phyloP scores from a whole-genome alignment of 2,888 invertebrate genomes.

The Caenorhabditis sp. region DNA sequence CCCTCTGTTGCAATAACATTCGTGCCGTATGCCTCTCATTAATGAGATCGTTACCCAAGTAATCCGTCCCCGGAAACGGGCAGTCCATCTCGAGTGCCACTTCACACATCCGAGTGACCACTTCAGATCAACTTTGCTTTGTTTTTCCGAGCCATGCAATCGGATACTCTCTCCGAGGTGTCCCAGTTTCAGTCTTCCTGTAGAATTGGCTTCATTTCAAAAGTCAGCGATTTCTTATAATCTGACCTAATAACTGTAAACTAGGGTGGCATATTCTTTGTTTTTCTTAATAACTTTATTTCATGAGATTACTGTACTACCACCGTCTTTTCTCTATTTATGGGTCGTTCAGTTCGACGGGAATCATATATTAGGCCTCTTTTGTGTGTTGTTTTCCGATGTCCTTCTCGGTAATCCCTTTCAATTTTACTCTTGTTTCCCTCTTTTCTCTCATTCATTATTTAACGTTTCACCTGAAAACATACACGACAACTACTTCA shows the following conservation, averaged over 20 bases:
- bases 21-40: background rate
- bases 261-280: too few relatives aligned
- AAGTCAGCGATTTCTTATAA: too few relatives aligned
- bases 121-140: constrained; percentile 5
- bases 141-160: background rate
- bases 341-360: too few relatives aligned
- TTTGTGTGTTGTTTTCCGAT: constrained; percentile 15
- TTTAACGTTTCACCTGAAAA: constrained; percentile 1
- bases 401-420: constrained; percentile 16
- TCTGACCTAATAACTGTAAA: too few relatives aligned
- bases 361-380: too few relatives aligned
- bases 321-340: too few relatives aligned
- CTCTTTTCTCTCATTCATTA: background rate
- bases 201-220: background rate
- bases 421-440: background rate
- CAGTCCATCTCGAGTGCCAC: constrained; percentile 8
- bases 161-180: background rate
- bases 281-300: too few relatives aligned
- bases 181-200: background rate
- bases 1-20: too few relatives aligned
- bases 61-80: background rate
- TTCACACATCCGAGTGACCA: constrained; percentile 22
- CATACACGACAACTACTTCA: background rate
- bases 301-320: too few relatives aligned
- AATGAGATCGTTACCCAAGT: constrained; percentile 7